These are phyloP conservation scores for Boulengeromyrus knoepffleri DNA, from an alignment of 2,113 vertebrate species.

Conservation along the genomic window DNA sequence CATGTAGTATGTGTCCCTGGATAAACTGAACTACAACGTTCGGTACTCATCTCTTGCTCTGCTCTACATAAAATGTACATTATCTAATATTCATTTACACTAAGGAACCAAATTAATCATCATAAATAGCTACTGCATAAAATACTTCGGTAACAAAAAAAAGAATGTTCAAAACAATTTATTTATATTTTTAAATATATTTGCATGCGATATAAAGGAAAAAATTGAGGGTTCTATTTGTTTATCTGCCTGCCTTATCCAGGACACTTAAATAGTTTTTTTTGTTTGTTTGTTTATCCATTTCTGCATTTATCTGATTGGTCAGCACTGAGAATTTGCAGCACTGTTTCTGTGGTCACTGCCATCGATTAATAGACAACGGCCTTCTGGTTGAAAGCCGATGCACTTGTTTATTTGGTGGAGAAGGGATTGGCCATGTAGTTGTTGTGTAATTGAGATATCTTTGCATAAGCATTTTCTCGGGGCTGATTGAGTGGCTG, in stretches of 20 bases:
- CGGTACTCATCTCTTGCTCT: background rate
- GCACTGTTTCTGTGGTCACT: background rate
- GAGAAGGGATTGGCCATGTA: background rate
- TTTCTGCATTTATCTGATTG: background rate
- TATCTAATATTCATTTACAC: background rate
- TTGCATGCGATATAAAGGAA: background rate
- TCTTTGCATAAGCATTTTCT: background rate
- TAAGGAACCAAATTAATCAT: background rate
- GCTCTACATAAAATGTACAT: background rate
- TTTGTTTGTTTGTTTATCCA: background rate
- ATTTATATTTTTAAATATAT: background rate
- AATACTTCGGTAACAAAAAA: background rate
- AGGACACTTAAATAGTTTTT: background rate
- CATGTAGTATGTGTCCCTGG: background rate
- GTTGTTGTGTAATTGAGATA: background rate
- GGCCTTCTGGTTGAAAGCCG: background rate
- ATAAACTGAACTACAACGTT: background rate
- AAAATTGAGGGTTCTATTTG: background rate
- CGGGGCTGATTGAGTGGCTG: background rate
- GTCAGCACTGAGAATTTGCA: background rate
- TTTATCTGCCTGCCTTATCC: background rate
- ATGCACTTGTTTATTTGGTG: background rate
- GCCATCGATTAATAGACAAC: background rate
- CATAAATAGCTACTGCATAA: background rate
- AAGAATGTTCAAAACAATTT: background rate